Evolutionary conservation across 1,140 invertebrate species (phyloP).

Genomic region (Drosophila sucinea): DNA sequence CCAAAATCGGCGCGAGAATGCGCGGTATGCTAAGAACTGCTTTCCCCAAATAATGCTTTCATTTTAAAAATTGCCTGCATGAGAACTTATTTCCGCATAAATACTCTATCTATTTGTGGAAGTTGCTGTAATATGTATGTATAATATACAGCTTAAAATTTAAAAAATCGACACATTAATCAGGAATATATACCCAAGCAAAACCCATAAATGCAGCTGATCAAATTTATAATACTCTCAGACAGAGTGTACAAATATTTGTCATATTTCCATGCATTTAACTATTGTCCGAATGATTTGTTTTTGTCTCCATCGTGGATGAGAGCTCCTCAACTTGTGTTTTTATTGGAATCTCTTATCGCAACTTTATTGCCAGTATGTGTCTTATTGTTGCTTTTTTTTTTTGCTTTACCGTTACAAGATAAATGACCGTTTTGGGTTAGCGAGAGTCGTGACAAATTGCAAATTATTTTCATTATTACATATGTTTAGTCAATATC

Average conservation of each 20-base stretch:
- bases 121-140: too few species aligned
- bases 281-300: not conserved
- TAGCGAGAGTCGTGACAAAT: conserved; percentile 60
- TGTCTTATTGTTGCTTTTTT: conserved; percentile 31
- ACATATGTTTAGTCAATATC: conserved; percentile 28
- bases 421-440: conserved; percentile 46
- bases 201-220: too few species aligned
- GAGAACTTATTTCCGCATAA: too few species aligned
- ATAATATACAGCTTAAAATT: too few species aligned
- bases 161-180: not conserved
- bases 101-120: too few species aligned
- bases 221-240: too few species aligned
- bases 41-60: too few species aligned
- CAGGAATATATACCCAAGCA: not conserved
- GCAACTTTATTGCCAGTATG: conserved; percentile 22
- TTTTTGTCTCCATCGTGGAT: not conserved
- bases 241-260: too few species aligned
- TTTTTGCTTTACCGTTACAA: conserved; percentile 49
- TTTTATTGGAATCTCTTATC: conserved; percentile 36
- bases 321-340: conserved; percentile 1
- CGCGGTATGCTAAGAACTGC: too few species aligned
- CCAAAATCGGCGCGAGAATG: too few species aligned
- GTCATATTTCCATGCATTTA: too few species aligned
- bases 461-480: conserved; percentile 53
- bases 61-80: too few species aligned